phyloP scores from a whole-genome alignment of 2,113 vertebrate species.

The Lipotes vexillifer region DNA sequence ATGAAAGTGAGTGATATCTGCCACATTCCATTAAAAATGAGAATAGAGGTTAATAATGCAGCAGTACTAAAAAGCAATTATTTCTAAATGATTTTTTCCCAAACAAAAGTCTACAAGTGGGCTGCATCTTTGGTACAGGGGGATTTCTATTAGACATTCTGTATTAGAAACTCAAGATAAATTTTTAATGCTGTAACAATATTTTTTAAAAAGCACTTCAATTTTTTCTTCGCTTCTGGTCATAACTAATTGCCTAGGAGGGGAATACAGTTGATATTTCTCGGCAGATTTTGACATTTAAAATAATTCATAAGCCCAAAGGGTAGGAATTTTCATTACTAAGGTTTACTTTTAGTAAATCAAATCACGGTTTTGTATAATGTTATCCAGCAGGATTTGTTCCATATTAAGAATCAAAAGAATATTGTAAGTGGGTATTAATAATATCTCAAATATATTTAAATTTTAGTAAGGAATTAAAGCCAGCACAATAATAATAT shows the following conservation, averaged over 20 bases:
- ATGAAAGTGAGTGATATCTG: slow-evolving; percentile 6
- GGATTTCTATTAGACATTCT: slow-evolving; percentile 24
- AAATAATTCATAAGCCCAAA: neutral
- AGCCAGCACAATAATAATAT: neutral
- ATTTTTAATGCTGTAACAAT: slow-evolving; percentile 12
- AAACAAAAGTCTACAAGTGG: neutral
- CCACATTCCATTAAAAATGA: neutral
- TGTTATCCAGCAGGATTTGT: slow-evolving; percentile 31
- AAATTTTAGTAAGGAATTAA: slow-evolving; percentile 35
- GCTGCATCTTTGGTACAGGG: neutral
- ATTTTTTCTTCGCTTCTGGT: neutral
- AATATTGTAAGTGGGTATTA: slow-evolving; percentile 19
- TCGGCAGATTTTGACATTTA: slow-evolving; percentile 43
- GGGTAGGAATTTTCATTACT: slow-evolving; percentile 42
- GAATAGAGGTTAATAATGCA: neutral
- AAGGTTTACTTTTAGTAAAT: slow-evolving; percentile 35
- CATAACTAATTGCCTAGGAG: neutral
- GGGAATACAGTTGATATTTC: slow-evolving; percentile 5
- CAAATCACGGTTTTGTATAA: neutral
- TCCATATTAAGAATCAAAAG: slow-evolving; percentile 29
- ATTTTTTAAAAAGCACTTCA: slow-evolving; percentile 41
- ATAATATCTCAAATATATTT: slow-evolving; percentile 31
- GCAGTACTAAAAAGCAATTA: slow-evolving; percentile 23
- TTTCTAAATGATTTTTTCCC: slow-evolving; percentile 19
- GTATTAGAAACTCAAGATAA: slow-evolving; percentile 11